phyloP scores from a whole-genome alignment of 1,140 invertebrate species.

The Euura saliciscinereae region DNA sequence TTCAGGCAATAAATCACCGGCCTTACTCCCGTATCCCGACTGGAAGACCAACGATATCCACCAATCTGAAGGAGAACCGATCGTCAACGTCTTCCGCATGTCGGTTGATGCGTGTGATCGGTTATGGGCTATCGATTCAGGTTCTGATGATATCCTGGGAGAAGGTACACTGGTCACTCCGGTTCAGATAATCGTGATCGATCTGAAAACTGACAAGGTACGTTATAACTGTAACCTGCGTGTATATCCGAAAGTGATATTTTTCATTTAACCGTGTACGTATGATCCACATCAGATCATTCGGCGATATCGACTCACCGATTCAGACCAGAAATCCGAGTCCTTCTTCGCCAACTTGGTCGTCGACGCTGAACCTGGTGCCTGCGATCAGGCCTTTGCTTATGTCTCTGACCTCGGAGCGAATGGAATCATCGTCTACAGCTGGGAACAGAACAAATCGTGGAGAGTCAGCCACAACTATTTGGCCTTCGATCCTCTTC shows the following conservation, averaged over 20 bases:
- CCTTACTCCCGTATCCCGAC: slow-evolving; percentile 72
- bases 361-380: slow-evolving; percentile 70
- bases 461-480: slow-evolving; percentile 80
- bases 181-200: slow-evolving; percentile 70
- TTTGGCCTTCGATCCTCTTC: slow-evolving; percentile 80
- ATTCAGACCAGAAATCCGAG: slow-evolving; percentile 68
- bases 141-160: slow-evolving; percentile 74
- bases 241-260: not conserved
- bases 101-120: slow-evolving; percentile 74
- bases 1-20: slow-evolving; percentile 64
- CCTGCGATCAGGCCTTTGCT: slow-evolving; percentile 74
- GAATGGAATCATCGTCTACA: slow-evolving; percentile 79
- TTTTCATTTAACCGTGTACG: not conserved
- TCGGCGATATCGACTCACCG: slow-evolving; percentile 68
- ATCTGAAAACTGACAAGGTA: slow-evolving; percentile 72
- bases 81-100: slow-evolving; percentile 72
- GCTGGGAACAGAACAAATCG: slow-evolving; percentile 72
- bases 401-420: slow-evolving; percentile 77
- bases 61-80: slow-evolving; percentile 57
- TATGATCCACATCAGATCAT: slow-evolving; percentile 53
- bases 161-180: slow-evolving; percentile 66
- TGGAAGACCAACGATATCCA: slow-evolving; percentile 66
- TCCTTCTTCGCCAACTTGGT: slow-evolving; percentile 77
- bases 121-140: slow-evolving; percentile 78
- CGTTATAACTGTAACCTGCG: not conserved